These are phyloP conservation scores for Parelbella ahira DNA, from an alignment of 2,888 invertebrate genomes.

Conservation along the genomic window DNA sequence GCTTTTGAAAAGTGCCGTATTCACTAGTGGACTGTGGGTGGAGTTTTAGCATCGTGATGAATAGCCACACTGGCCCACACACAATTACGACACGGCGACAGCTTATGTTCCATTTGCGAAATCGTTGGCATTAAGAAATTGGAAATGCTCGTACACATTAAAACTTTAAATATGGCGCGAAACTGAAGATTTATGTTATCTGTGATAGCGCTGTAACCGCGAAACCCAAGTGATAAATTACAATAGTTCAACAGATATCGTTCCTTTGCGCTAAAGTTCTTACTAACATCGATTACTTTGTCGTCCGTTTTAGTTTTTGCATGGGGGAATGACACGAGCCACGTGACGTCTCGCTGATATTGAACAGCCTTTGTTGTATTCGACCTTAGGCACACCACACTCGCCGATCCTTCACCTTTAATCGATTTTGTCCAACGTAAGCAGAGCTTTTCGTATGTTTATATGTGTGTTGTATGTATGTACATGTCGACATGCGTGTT, in stretches of 20 bases:
- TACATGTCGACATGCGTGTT: too few relatives aligned
- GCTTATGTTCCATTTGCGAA: constrained; percentile 12
- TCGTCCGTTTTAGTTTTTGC: background rate
- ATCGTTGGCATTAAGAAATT: constrained; percentile 15
- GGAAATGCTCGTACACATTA: constrained; percentile 3
- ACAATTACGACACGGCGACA: constrained; percentile 9
- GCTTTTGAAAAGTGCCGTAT: constrained; percentile 13
- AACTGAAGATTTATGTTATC: constrained; percentile 8
- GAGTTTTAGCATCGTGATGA: constrained; percentile 14
- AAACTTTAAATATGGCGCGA: constrained; percentile 7
- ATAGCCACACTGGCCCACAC: constrained; percentile 21
- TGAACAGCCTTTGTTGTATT: constrained; percentile 18
- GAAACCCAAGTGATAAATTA: constrained; percentile 2
- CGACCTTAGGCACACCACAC: constrained; percentile 19
- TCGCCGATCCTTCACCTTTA: constrained; percentile 22
- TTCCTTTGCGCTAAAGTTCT: too few relatives aligned
- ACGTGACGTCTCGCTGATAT: constrained; percentile 4
- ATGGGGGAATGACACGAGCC: constrained; percentile 18
- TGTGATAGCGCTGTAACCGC: constrained; percentile 1
- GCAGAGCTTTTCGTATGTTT: constrained; percentile 7
- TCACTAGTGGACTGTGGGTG: constrained; percentile 12
- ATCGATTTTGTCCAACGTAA: constrained; percentile 18
- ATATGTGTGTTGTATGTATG: background rate
- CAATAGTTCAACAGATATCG: too few relatives aligned
- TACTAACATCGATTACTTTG: too few relatives aligned